These are phyloP conservation scores for Haliclona indistincta DNA, from an alignment of 37 sponge, comb jelly and placozoan genomes.

Conservation along the genomic window DNA sequence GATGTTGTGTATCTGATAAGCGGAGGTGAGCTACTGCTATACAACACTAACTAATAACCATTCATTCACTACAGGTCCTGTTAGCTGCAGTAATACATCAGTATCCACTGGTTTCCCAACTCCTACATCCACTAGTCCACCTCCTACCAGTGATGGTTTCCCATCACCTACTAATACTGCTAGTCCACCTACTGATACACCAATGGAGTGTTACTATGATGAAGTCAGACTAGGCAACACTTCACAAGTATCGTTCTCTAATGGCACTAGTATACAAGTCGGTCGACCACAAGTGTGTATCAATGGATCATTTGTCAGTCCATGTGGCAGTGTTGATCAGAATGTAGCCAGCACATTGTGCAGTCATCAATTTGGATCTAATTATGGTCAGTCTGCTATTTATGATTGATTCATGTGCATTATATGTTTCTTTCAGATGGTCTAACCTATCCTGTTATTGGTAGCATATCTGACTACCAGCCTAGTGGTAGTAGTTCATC, in stretches of 20 bases:
- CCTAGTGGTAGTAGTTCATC: no score
- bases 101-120: no score
- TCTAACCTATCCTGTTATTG: not conserved
- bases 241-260: not conserved
- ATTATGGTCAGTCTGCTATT: not conserved
- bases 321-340: not conserved
- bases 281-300: not conserved
- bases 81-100: no score
- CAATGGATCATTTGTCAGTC: not conserved
- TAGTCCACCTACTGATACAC: no score
- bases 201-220: not conserved
- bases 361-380: not conserved
- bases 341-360: not conserved
- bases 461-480: not conserved
- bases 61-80: no score
- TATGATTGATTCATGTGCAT: not conserved
- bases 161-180: no score
- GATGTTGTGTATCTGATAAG: no score
- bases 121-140: no score
- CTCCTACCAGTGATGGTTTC: no score
- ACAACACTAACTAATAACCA: no score
- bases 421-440: not conserved
- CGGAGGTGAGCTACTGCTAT: no score
- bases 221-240: not conserved
- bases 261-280: not conserved